Evolutionary conservation across 2,113 vertebrate species (phyloP).

Genomic region (Tachuris rubrigastra): DNA sequence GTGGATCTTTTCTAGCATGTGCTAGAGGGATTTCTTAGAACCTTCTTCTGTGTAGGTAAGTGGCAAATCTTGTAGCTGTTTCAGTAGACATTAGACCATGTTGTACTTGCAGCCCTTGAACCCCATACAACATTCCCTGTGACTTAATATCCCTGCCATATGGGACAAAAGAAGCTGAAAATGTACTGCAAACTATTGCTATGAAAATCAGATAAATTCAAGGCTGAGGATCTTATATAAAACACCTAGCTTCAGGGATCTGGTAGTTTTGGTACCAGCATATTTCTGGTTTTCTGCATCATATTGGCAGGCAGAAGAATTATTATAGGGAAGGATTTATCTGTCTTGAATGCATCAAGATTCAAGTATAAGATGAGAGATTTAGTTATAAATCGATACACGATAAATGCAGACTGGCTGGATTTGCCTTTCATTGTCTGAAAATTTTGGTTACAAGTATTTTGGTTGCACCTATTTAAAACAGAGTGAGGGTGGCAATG

Average conservation of each 20-base stretch:
- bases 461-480: background rate
- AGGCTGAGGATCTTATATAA: background rate
- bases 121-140: background rate
- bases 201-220: background rate
- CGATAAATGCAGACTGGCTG: background rate
- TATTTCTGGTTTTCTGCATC: background rate
- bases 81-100: background rate
- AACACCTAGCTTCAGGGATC: background rate
- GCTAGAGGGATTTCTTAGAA: background rate
- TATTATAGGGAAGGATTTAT: background rate
- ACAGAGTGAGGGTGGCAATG: background rate
- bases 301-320: background rate
- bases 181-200: background rate
- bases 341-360: background rate
- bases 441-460: background rate
- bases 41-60: background rate
- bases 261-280: background rate
- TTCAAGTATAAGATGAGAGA: background rate
- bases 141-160: background rate
- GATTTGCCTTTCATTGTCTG: background rate
- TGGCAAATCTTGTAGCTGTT: background rate
- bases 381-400: background rate
- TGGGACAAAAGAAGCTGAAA: background rate
- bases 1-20: background rate
- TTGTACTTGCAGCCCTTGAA: background rate